Conservation (phyloP, 2,888 invertebrate species). For the Leptopterna dolabrata region DNA sequence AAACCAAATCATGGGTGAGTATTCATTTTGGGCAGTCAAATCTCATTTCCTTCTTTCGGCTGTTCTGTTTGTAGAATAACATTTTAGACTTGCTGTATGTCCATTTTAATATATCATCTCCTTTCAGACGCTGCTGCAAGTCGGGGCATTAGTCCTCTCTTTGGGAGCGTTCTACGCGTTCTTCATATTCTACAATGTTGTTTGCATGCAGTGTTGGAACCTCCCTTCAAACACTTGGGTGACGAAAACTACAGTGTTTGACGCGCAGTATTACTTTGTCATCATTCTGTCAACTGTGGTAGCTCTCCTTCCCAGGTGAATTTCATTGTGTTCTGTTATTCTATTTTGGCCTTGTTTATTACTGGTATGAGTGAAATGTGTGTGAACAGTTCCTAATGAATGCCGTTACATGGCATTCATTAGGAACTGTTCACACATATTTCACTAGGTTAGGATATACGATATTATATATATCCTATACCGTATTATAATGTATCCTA, state of each 20-base stretch:
- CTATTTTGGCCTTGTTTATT: no score
- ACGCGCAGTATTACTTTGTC: slow-evolving; percentile 85
- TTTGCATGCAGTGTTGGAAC: slow-evolving; percentile 84
- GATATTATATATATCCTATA: no score
- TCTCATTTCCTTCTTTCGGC: neutral
- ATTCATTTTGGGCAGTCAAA: neutral
- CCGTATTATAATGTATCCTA: no score
- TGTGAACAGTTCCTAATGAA: no score
- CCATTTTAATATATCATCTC: neutral
- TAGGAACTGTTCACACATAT: no score
- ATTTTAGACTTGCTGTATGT: neutral
- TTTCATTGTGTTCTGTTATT: neutral
- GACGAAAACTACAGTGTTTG: slow-evolving; percentile 79
- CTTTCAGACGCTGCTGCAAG: slow-evolving; percentile 74
- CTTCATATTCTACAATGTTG: slow-evolving; percentile 84
- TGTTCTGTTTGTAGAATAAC: no score
- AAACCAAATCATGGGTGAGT: slow-evolving; percentile 93
- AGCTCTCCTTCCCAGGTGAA: slow-evolving; percentile 85
- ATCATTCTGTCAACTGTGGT: slow-evolving; percentile 80
- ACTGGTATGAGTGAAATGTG: no score
- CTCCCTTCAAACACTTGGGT: slow-evolving; percentile 91
- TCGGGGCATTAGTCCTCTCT: slow-evolving; percentile 81
- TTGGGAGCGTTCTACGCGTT: slow-evolving; percentile 84
- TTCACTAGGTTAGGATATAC: no score
- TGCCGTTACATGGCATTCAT: no score